Percentiles rank a stretch among this genome's conserved stretches.
phyloP scores from a whole-genome alignment of 2,888 invertebrate genomes.

The Ochropleura plecta region DNA sequence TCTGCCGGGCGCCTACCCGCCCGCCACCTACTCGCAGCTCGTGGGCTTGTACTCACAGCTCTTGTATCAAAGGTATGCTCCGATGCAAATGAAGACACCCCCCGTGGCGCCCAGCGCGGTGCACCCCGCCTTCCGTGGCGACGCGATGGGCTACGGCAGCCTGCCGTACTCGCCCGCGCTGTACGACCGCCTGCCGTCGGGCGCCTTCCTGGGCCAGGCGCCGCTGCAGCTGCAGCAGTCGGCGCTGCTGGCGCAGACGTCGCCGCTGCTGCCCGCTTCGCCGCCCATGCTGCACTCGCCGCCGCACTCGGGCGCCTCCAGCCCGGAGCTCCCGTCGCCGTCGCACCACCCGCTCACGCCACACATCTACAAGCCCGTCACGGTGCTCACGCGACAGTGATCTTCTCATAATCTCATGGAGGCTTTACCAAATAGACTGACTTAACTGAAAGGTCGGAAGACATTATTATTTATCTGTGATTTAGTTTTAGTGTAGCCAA shows the following conservation, averaged over 20 bases:
- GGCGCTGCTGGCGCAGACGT: conserved; percentile 76
- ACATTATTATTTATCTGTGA: conserved; percentile 85
- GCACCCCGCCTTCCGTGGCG: conserved; percentile 87
- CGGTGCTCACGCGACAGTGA: conserved; percentile 90
- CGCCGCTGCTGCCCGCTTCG: conserved; percentile 83
- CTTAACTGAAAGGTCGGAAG: conserved; percentile 61
- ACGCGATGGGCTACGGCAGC: conserved; percentile 83
- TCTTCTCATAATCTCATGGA: conserved; percentile 63
- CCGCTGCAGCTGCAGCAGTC: conserved; percentile 74
- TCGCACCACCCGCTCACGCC: conserved; percentile 84
- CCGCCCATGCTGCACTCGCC: conserved; percentile 84
- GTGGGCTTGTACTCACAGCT: conserved; percentile 91
- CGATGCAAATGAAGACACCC: conserved; percentile 88
- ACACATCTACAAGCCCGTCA: conserved; percentile 90
- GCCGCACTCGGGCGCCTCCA: conserved; percentile 82
- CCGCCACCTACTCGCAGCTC: conserved; percentile 90
- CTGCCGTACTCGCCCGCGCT: conserved; percentile 84
- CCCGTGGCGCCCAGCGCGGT: conserved; percentile 89
- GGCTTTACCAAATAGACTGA: conserved; percentile 69
- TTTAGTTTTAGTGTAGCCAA: conserved; percentile 82
- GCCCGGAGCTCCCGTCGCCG: conserved; percentile 84
- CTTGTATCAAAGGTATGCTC: conserved; percentile 93
- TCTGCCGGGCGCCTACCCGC: conserved; percentile 91
- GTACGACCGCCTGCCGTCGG: conserved; percentile 81
- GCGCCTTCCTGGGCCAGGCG: conserved; percentile 78